These are phyloP conservation scores for Lordiphosa mommai DNA, from an alignment of 1,140 invertebrate species.

Conservation along the genomic window DNA sequence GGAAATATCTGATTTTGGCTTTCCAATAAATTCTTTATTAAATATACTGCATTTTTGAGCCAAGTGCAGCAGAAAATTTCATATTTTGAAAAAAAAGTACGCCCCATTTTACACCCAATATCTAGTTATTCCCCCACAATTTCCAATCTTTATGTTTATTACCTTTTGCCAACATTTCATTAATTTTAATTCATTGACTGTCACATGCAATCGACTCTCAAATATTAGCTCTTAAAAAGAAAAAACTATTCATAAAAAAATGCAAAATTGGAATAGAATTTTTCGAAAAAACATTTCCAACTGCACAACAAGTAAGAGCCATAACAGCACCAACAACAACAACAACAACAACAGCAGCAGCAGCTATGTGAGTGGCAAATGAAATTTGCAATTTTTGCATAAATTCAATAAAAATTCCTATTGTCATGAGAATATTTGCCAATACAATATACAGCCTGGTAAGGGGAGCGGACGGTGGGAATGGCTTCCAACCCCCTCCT, in stretches of 20 bases:
- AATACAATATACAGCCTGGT: constrained; percentile 53
- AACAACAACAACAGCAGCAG: constrained; percentile 19
- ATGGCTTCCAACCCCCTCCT: constrained; percentile 5
- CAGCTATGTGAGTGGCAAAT: constrained; percentile 44
- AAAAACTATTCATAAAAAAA: neutral
- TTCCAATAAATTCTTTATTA: too few relatives aligned
- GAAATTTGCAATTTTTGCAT: constrained; percentile 75
- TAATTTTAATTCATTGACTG: constrained; percentile 24
- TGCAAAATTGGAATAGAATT: constrained; percentile 6
- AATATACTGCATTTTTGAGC: too few relatives aligned
- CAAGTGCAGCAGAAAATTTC: too few relatives aligned
- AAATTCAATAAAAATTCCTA: constrained; percentile 78
- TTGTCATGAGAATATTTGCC: constrained; percentile 77
- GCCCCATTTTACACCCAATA: too few relatives aligned
- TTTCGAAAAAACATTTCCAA: neutral
- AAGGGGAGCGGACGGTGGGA: neutral
- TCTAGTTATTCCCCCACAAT: constrained; percentile 13
- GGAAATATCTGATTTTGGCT: too few relatives aligned
- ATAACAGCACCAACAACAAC: constrained; percentile 4
- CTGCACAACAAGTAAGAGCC: neutral
- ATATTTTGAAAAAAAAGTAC: too few relatives aligned
- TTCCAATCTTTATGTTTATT: constrained; percentile 12
- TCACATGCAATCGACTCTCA: constrained; percentile 22
- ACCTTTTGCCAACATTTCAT: constrained; percentile 18
- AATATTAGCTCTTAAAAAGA: constrained; percentile 22